Conservation (phyloP, 1,140 invertebrate species). For the Alviniconcha marisindica region DNA sequence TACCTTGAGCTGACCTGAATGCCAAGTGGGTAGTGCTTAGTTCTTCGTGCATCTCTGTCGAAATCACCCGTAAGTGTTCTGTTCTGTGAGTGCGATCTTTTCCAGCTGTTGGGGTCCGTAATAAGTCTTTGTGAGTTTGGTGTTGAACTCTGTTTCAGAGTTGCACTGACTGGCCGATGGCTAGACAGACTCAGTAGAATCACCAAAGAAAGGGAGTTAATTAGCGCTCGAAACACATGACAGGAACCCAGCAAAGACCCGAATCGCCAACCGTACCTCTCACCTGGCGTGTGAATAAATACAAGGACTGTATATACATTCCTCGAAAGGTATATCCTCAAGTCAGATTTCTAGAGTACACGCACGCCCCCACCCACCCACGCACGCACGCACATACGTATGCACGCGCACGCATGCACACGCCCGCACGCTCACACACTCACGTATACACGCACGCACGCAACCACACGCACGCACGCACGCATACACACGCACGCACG, state of each 20-base stretch:
- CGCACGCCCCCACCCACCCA: neutral
- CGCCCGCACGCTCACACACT: slow-evolving; percentile 12
- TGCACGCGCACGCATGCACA: slow-evolving; percentile 13
- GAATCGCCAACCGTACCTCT: neutral
- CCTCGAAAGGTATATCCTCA: neutral
- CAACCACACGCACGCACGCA: slow-evolving; percentile 19
- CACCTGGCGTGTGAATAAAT: neutral
- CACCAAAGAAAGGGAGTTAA: neutral
- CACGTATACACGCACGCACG: neutral
- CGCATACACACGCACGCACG: neutral
- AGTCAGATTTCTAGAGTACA: neutral
- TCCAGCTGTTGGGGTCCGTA: no score
- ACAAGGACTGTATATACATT: neutral
- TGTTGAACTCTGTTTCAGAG: no score
- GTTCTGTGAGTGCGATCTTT: no score
- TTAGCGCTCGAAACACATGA: neutral
- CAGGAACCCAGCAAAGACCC: neutral
- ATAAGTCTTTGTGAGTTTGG: no score
- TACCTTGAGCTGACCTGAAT: no score
- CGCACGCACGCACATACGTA: slow-evolving; percentile 19
- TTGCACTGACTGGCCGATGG: no score
- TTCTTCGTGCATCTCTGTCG: no score
- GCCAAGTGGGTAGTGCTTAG: no score
- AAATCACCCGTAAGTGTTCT: no score
- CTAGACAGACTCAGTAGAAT: no score